Conservation (phyloP, 1,140 invertebrate species). For the Drosophila novamexicana region DNA sequence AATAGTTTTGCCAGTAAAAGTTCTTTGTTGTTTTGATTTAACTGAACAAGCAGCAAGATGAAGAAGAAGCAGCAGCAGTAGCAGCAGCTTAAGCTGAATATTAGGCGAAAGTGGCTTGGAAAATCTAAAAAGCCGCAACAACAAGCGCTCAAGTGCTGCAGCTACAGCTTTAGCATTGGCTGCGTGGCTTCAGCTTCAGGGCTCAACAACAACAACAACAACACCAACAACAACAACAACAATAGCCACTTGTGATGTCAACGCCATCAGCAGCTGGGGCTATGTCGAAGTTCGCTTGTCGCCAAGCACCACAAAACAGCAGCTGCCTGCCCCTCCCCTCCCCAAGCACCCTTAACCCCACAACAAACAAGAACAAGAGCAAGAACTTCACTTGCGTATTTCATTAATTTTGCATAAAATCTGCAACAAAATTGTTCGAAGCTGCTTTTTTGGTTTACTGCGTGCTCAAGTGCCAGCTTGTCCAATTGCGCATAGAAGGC, state of each 20-base stretch:
- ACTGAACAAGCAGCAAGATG: conserved; percentile 27
- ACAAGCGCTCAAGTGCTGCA: conserved; percentile 53
- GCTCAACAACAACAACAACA: conserved; percentile 23
- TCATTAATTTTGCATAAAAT: conserved; percentile 77
- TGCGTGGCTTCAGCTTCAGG: conserved; percentile 18
- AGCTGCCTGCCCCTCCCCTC: background rate
- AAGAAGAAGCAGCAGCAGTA: background rate
- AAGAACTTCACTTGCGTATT: conserved; percentile 58
- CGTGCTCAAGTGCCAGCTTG: conserved; percentile 74
- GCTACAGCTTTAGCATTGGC: conserved; percentile 9
- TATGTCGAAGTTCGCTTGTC: conserved; percentile 48
- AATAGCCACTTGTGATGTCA: conserved; percentile 68
- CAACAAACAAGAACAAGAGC: conserved; percentile 3
- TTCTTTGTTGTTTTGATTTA: conserved; percentile 65
- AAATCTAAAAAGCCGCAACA: conserved; percentile 74
- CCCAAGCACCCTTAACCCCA: background rate
- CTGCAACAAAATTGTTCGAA: conserved; percentile 44
- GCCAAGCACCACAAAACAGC: conserved; percentile 17
- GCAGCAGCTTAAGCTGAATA: conserved; percentile 56
- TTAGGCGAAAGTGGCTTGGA: conserved; percentile 77
- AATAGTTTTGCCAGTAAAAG: conserved; percentile 59
- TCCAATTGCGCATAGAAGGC: conserved; percentile 33
- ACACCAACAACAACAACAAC: conserved; percentile 6
- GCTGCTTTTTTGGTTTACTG: conserved; percentile 56
- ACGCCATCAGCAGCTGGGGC: conserved; percentile 62